Percentiles rank a stretch among this genome's conserved stretches.
Conservation (phyloP, 1,140 invertebrate genomes). For the Diorhabda sublineata region DNA sequence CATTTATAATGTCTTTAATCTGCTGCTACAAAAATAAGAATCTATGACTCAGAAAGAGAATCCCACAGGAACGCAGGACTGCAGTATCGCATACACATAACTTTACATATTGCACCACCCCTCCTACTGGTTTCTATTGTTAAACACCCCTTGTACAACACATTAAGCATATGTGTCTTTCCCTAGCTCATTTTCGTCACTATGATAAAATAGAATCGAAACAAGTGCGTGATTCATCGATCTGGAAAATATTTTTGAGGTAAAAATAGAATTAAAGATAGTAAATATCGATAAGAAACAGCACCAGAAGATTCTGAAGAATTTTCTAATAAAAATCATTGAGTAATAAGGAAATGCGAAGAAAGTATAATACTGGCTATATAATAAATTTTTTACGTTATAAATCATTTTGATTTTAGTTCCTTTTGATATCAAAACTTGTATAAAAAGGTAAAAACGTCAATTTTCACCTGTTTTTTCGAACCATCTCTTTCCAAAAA, state of each 20-base stretch:
- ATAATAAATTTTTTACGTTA: too few relatives aligned
- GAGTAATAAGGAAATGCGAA: too few relatives aligned
- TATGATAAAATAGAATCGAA: conserved; percentile 2
- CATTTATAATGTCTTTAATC: conserved; percentile 12
- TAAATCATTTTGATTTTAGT: too few relatives aligned
- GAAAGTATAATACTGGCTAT: too few relatives aligned
- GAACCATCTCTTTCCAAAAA: too few relatives aligned
- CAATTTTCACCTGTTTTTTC: too few relatives aligned
- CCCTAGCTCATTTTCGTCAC: conserved; percentile 18
- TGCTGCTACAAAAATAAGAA: conserved; percentile 9
- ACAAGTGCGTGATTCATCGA: conserved; percentile 17
- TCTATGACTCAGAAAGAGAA: conserved; percentile 13
- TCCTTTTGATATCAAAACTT: too few relatives aligned
- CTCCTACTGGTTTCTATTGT: conserved; percentile 18
- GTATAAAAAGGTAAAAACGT: too few relatives aligned
- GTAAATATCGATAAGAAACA: not conserved
- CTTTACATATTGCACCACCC: conserved; percentile 25
- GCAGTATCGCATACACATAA: conserved; percentile 23
- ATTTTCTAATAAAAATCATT: too few relatives aligned
- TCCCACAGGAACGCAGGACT: conserved; percentile 17
- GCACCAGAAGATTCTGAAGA: too few relatives aligned
- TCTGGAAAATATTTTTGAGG: not conserved
- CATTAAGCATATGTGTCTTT: conserved; percentile 37
- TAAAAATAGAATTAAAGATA: not conserved
- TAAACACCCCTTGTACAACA: conserved; percentile 18